Base-by-base conservation (phyloP, 2,113 vertebrate genomes). In the Numida meleagris region DNA sequence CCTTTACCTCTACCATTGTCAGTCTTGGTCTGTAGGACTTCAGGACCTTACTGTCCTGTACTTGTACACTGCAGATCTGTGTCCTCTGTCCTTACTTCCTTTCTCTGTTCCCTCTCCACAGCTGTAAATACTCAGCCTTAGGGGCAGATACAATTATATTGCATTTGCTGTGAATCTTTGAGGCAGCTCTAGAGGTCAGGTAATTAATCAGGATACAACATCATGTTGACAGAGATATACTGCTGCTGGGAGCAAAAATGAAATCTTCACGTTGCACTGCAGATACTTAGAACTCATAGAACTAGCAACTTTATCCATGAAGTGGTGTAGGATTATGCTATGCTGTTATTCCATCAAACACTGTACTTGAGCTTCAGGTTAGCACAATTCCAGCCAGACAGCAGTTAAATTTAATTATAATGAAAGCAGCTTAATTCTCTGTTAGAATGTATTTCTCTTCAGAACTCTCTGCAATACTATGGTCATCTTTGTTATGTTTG, bases 401-500 rank as follows among this genome's bases (percentile, higher is more conserved):
- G 31, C 23, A 23, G 42, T 59, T 33, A 77, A 92, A 68, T 48
- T n/a, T 24, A 42, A 11, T 91, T 93, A 63, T 59, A 33, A 53
- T 14, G 57, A 66, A 82, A 92, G 70, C 33, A 74, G 12, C 23
- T 51, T 5, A n/a, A 23, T 3, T 75, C 29, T 70, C 55, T 87
- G 25, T 42, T 77, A 80, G 68, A 34, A 58, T 24, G 21, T 24
- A 24, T 43, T 82, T 82, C 9, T 92, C 9, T 77, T 82, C 57
- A 72, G 65, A 40, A 10, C 16, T 82, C 75, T 67, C 17, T 80
- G 67, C 40, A 85, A 67, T 74, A 29, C 42, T 40, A 13, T 50
- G 29, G 74, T 91, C 12, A 29, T 71, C 46, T 87, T 92, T 63
- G 57, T 92, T 93, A 36, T 76, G 36, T 81, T 94, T 71, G 18